Conservation (phyloP, 1,140 invertebrate species). For the Ephestia elutella region DNA sequence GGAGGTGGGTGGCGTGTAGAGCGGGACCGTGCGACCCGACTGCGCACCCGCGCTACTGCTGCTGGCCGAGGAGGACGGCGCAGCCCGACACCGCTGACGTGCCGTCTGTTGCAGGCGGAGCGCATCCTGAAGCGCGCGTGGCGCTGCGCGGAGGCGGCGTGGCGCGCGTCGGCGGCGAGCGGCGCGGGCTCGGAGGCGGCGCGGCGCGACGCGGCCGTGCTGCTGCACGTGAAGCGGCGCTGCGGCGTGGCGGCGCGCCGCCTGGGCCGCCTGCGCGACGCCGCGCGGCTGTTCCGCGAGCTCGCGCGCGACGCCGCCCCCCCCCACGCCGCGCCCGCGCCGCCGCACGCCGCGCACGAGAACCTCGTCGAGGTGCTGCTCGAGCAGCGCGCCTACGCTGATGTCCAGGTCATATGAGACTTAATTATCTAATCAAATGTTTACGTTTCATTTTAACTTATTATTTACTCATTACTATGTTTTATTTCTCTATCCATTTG, state of each 20-base stretch:
- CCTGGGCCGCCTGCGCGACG: slow-evolving; percentile 94
- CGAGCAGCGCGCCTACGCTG: slow-evolving; percentile 97
- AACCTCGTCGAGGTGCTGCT: slow-evolving; percentile 97
- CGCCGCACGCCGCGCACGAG: slow-evolving; percentile 98
- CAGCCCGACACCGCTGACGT: too few species aligned
- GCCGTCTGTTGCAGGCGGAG: slow-evolving; percentile 30
- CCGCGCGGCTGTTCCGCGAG: slow-evolving; percentile 97
- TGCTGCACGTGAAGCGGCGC: slow-evolving; percentile 95
- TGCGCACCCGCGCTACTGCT: too few species aligned
- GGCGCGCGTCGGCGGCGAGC: slow-evolving; percentile 26
- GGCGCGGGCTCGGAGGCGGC: slow-evolving; percentile 43
- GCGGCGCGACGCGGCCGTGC: slow-evolving; percentile 94
- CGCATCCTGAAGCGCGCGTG: slow-evolving; percentile 37
- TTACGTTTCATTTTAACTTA: too few species aligned
- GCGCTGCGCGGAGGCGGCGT: slow-evolving; percentile 35
- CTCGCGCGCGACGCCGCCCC: slow-evolving; percentile 94
- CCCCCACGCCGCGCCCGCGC: slow-evolving; percentile 90
- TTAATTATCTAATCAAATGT: background rate
- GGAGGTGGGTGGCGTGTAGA: too few species aligned
- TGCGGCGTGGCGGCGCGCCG: slow-evolving; percentile 98
- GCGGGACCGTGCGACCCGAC: too few species aligned
- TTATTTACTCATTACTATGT: too few species aligned
- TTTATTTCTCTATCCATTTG: too few species aligned
- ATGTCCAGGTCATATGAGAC: slow-evolving; percentile 76
- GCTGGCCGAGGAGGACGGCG: too few species aligned